These are phyloP conservation scores for Neolamprologus cancellatus DNA, from an alignment of 2,113 vertebrate genomes.

Conservation along the genomic window DNA sequence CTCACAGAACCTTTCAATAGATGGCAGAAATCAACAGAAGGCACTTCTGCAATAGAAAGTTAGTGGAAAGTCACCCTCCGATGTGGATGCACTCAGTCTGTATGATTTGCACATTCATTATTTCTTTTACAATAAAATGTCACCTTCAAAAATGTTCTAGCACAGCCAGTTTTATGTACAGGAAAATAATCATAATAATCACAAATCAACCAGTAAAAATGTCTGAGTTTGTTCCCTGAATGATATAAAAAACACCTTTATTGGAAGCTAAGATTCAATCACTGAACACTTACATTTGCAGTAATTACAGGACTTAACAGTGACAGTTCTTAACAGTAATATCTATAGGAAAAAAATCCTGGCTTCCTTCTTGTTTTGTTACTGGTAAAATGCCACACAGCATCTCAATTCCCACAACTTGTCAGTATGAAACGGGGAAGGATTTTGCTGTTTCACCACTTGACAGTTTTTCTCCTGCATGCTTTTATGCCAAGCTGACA, in stretches of 20 bases:
- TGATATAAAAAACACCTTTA: neutral
- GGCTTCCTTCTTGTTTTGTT: neutral
- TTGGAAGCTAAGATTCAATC: neutral
- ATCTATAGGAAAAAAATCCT: neutral
- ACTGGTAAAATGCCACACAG: neutral
- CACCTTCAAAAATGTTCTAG: neutral
- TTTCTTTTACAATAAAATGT: neutral
- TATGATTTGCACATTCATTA: neutral
- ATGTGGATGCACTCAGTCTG: neutral
- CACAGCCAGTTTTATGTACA: neutral
- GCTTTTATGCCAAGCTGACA: neutral
- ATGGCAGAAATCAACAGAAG: neutral
- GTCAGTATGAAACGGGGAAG: neutral
- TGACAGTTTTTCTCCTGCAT: neutral
- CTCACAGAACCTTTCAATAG: neutral
- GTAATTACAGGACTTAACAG: neutral
- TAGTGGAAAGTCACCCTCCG: neutral
- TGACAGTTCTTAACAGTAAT: neutral
- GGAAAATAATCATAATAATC: neutral
- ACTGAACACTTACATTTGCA: neutral
- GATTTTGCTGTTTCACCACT: neutral
- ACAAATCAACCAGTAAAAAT: neutral
- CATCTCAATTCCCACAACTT: neutral
- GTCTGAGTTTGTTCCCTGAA: neutral
- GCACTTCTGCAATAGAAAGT: neutral